Conservation (phyloP, 2,797 vertebrate species). For the Oryzias sinensis region DNA sequence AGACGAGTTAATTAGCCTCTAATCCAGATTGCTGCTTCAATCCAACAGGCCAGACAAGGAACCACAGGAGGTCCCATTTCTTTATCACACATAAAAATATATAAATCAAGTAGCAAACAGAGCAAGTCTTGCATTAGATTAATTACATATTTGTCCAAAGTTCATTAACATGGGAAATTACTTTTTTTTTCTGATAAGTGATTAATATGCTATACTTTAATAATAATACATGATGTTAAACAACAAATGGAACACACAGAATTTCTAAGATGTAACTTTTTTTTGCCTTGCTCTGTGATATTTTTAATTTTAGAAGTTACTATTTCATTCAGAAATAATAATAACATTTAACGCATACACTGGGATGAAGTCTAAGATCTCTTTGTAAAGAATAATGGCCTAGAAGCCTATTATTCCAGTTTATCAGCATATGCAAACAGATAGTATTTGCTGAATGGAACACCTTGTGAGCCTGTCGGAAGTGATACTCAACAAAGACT, state of each 20-base stretch:
- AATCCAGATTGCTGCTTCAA: constrained; percentile 15
- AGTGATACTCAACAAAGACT: constrained; percentile 27
- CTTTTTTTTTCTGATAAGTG: neutral
- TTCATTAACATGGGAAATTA: constrained; percentile 4
- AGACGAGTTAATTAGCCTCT: constrained; percentile 38
- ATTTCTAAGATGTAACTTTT: neutral
- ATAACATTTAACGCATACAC: too few relatives aligned
- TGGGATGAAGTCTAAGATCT: neutral
- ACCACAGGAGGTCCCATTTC: constrained; percentile 27
- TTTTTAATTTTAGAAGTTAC: neutral
- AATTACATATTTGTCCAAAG: constrained; percentile 4
- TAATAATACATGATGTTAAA: neutral
- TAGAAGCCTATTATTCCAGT: neutral
- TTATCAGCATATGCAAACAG: neutral
- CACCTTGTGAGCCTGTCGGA: constrained; percentile 12
- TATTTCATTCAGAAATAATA: too few relatives aligned
- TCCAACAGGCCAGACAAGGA: constrained; percentile 34
- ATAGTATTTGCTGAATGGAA: constrained; percentile 4
- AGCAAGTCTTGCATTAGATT: constrained; percentile 7
- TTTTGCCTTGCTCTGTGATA: neutral
- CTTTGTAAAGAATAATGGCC: neutral
- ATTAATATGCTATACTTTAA: neutral
- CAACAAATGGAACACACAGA: neutral
- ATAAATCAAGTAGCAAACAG: neutral
- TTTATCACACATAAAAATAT: constrained; percentile 13